phyloP scores from a whole-genome alignment of 2,888 invertebrate species.

The Mesochorus sp. region DNA sequence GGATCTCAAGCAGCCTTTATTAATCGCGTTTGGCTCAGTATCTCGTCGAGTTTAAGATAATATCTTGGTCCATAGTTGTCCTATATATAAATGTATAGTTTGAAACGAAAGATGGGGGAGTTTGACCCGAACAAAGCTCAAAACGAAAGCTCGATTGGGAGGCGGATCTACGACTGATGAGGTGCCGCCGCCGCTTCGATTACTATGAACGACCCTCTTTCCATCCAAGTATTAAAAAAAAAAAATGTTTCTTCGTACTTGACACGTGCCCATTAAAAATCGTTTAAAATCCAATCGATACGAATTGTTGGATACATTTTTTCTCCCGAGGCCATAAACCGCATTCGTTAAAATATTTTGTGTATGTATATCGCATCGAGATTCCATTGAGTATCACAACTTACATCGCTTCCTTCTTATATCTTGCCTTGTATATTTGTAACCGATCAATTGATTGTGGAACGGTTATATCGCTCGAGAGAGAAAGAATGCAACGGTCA shows the following conservation, averaged over 20 bases:
- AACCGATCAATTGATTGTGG: too few relatives aligned
- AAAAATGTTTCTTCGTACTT: constrained; percentile 2
- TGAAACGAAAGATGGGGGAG: constrained; percentile 34
- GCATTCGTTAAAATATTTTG: too few relatives aligned
- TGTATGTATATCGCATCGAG: too few relatives aligned
- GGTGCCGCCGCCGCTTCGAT: constrained; percentile 2
- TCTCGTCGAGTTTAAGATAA: constrained; percentile 43
- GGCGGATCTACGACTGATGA: constrained; percentile 15
- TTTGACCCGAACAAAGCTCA: constrained; percentile 28
- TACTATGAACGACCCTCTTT: background rate
- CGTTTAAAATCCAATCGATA: too few relatives aligned
- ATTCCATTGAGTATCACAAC: too few relatives aligned
- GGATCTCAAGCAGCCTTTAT: constrained; percentile 56
- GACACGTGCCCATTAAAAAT: constrained; percentile 3
- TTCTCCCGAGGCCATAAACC: too few relatives aligned
- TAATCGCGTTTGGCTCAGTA: constrained; percentile 62
- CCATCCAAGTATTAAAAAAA: constrained; percentile 3
- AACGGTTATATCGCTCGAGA: too few relatives aligned
- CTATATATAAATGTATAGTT: background rate
- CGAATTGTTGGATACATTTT: too few relatives aligned
- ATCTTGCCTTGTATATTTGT: too few relatives aligned
- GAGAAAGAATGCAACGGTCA: too few relatives aligned
- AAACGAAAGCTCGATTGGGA: constrained; percentile 15
- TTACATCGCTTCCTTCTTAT: too few relatives aligned
- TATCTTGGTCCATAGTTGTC: constrained; percentile 54